Evolutionary conservation across 2,797 vertebrate species (phyloP), one percentile per base, ranked within the genome.

Genomic region (Fistularia tabacaria): DNA sequence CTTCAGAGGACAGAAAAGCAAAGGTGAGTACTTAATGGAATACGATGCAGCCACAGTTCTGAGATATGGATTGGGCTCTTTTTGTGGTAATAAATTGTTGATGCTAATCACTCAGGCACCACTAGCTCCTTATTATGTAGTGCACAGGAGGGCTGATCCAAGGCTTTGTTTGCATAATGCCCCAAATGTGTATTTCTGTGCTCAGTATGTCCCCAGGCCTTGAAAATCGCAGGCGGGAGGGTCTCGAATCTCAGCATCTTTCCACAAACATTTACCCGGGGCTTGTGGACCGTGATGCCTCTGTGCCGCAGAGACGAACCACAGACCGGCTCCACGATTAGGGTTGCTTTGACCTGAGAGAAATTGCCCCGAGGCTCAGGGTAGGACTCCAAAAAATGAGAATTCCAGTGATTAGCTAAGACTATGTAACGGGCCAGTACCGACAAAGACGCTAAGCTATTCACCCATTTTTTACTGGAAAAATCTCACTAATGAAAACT

Each of bases 221-320:
- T 83, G 69, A 91, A 90, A 91, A 91, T 92, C 88, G 90, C 7
- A 49, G 36, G 14, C 37, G 6, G 25, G 73, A 64, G 54, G 52
- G 48, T 38, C 66, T 66, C 66, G 54, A 40, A 46, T 58, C 51
- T 49, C 60, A 58, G 79, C 85, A 79, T 81, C 73, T 73, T 73
- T 54, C 63, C 71, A 72, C 84, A 87, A 89, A 87, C 84, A 78
- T 90, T 91, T 89, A 87, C 77, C 78, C 78, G 49, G 69, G 80
- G 80, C 79, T 74, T 36, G 67, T 63, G 71, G 73, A 76, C 69
- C 58, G 49, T 72, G 57, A 65, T 67, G 71, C 67, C 71, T 58
- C 74, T 54, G 45, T 79, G 80, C 71, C 71, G 55, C 48, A 65
- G 77, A 86, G 73, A 71, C 64, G 54, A 63, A 64, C 45, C 9